These are phyloP conservation scores for Tachina grossa DNA, from an alignment of 2,888 invertebrate species.

Conservation along the genomic window DNA sequence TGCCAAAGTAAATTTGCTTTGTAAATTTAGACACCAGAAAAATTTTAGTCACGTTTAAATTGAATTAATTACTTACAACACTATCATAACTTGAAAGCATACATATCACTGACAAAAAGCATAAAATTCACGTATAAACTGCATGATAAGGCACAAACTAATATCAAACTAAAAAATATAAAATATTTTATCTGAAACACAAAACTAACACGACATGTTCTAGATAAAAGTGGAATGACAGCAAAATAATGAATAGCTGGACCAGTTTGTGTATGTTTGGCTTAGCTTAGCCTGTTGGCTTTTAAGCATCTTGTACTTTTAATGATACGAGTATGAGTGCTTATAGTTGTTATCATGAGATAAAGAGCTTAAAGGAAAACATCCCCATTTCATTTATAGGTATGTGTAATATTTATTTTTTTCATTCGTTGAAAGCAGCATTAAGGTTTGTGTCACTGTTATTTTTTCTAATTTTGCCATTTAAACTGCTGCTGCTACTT, in stretches of 20 bases:
- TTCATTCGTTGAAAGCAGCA: background rate
- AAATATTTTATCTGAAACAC: background rate
- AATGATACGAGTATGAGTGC: too few species aligned
- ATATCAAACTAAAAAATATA: background rate
- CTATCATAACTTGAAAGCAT: conserved; percentile 36
- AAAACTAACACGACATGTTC: background rate
- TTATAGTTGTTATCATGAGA: conserved; percentile 50
- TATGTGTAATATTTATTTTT: background rate
- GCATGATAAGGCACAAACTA: conserved; percentile 57
- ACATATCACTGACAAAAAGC: conserved; percentile 50
- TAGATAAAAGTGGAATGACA: background rate
- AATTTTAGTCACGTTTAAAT: conserved; percentile 65
- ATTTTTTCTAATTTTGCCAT: background rate
- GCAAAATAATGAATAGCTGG: background rate
- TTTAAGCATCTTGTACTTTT: background rate
- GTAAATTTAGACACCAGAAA: conserved; percentile 33
- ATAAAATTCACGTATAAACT: conserved; percentile 65
- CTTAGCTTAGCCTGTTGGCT: background rate
- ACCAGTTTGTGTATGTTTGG: background rate
- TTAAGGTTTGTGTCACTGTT: background rate
- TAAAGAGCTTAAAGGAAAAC: conserved; percentile 41
- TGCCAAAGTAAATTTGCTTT: conserved; percentile 22
- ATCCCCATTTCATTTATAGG: background rate
- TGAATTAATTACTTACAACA: conserved; percentile 66
- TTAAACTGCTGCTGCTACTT: background rate